Percentiles rank a stretch among this genome's conserved stretches.
Evolutionary conservation across 2,797 vertebrate species (phyloP).

Genomic region (Sphaeramia orbicularis): DNA sequence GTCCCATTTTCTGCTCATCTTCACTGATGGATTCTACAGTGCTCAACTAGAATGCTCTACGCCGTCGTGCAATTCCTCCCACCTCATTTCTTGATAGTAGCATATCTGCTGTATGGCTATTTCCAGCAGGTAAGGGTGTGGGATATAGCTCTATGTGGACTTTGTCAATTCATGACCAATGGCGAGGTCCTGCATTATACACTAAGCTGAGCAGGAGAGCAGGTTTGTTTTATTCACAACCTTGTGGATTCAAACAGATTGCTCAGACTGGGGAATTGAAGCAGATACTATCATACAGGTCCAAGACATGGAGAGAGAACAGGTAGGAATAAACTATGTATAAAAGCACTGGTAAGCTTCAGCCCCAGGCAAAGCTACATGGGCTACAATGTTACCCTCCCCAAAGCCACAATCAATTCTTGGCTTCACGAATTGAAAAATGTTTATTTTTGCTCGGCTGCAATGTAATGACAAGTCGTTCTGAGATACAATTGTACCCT

Average conservation of each 20-base stretch:
- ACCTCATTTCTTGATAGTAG: constrained; percentile 61
- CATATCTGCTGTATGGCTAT: constrained; percentile 71
- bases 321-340: constrained; percentile 85
- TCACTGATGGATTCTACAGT: constrained; percentile 31
- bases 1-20: constrained; percentile 71
- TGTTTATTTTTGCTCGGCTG: constrained; percentile 81
- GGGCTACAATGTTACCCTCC: constrained; percentile 79
- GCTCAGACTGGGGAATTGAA: constrained; percentile 82
- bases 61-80: constrained; percentile 55
- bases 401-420: constrained; percentile 85
- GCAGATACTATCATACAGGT: constrained; percentile 81
- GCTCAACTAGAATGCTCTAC: constrained; percentile 34
- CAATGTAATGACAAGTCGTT: constrained; percentile 79
- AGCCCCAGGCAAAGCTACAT: constrained; percentile 80
- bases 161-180: constrained; percentile 87
- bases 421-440: constrained; percentile 75
- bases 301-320: constrained; percentile 82
- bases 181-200: constrained; percentile 86
- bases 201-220: constrained; percentile 82
- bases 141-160: constrained; percentile 79
- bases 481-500: constrained; percentile 74
- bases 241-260: constrained; percentile 84
- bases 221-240: constrained; percentile 87
- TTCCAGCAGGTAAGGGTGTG: constrained; percentile 79
- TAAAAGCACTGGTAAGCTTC: constrained; percentile 84